phyloP scores from a whole-genome alignment of 1,140 invertebrate species.

The Danaus melanippus region DNA sequence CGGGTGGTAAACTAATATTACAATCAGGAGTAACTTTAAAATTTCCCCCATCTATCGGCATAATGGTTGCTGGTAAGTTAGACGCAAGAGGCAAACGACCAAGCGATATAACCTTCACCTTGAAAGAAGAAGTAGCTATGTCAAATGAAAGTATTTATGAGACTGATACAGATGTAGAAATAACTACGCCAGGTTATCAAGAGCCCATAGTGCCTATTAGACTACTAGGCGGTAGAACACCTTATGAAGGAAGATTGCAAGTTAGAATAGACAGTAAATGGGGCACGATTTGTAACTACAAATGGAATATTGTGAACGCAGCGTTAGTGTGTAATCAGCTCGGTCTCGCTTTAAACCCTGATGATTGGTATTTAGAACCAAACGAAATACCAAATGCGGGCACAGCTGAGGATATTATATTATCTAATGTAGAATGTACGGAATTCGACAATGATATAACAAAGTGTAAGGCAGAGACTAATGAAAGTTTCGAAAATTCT shows the following conservation, averaged over 20 bases:
- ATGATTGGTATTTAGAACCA: constrained; percentile 90
- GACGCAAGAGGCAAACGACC: constrained; percentile 85
- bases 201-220: constrained; percentile 78
- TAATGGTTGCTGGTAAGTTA: constrained; percentile 95
- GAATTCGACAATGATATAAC: constrained; percentile 94
- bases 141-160: constrained; percentile 75
- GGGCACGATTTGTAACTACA: constrained; percentile 98
- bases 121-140: constrained; percentile 81
- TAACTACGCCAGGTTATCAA: constrained; percentile 71
- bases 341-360: constrained; percentile 92
- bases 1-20: constrained; percentile 88
- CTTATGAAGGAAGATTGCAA: constrained; percentile 85
- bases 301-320: constrained; percentile 94
- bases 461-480: constrained; percentile 86
- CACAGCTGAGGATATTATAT: constrained; percentile 81
- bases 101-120: constrained; percentile 83
- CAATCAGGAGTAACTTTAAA: constrained; percentile 89
- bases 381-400: constrained; percentile 86
- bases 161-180: constrained; percentile 71
- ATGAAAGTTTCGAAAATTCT: constrained; percentile 88
- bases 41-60: constrained; percentile 93
- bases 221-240: constrained; percentile 81
- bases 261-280: constrained; percentile 87
- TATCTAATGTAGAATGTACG: constrained; percentile 92
- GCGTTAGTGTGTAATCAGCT: constrained; percentile 96